Base-by-base conservation (phyloP, 2,888 invertebrate species). In the Ichneumon xanthorius region DNA sequence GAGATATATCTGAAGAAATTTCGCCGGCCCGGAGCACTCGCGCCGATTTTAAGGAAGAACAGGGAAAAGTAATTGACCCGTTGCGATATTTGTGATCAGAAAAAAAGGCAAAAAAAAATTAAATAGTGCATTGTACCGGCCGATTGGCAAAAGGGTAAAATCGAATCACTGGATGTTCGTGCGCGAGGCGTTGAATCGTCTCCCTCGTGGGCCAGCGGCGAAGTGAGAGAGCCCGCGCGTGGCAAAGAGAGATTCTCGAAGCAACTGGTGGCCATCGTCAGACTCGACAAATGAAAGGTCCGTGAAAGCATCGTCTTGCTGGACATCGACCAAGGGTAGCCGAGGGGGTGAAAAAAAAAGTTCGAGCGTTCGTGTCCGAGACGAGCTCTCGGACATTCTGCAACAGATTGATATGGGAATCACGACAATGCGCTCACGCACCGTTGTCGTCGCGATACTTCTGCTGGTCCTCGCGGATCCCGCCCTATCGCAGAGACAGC, bases 351-450 rank as follows among this genome's bases (percentile, higher is more conserved):
- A 76, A 45, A 76, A 50, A 63, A 26, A 26, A 33, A 63, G 16
- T 71, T 71, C 53, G 48, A 71, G 48, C 53, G 78, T 30, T 55
- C 30, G 61, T 48, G 26, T 50, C 26, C 40, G 53, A 84, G 88
- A 90, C 88, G 88, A 89, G 70, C 76, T 86, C 86, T 48, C 82
- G 68, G 84, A 86, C 63, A 63, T 61, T 30, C 16, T 55, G 40
- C 9, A 68, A 68, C 53, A 70, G 68, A 70, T 80, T 87, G 88
- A 87, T 85, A 91, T 91, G 91, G 88, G 76, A 87, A 89, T 84
- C 87, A 83, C 82, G 45, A 82, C 67, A 77, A 85, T 83, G 71
- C 84, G 82, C 37, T 70, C 33, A 37, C 84, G 85, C 78, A 71
- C 88, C 80, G 78, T 89, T 72, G 67, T 87, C 83, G 84, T 89